Base-by-base conservation (phyloP, 2,797 vertebrate species). In the Menidia menidia region DNA sequence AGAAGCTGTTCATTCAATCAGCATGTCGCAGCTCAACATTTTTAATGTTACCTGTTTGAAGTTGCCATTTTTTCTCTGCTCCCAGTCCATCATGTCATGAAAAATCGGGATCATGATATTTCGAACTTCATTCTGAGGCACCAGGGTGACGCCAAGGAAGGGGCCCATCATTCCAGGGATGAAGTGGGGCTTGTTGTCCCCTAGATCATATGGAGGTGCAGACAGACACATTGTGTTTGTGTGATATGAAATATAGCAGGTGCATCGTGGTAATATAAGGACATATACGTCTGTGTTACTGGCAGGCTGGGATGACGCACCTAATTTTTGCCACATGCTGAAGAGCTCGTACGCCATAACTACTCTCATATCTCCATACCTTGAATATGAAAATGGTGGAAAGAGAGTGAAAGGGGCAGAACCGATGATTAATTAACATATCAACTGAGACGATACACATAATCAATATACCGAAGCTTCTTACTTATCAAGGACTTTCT, bases 61-160 rank as follows among this genome's bases (percentile, higher is more conserved):
- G 93, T 97, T 98, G 76, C 98, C 98, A 0, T 99, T 99, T 92
- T 98, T 98, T 60, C 97, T 94, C 88, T 99, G 98, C 74, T 99
- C 98, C 96, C 98, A 99, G 77, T 99, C 96, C 98, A 99, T 99
- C 97, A 99, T 99, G 87, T 99, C 98, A 8, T 99, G 98, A 89
- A 99, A 99, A 87, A 99, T 99, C 8, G 98, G 98, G 78, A 99
- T 99, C 97, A 99, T 99, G 70, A 99, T 98, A 68, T 98, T 99
- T 53, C 98, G 92, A 4, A 99, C 97, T 87, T 99, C 98, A 0
- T 91, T 95, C 83, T 99, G 98, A 47, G 98, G 97, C 31, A 99
- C 98, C 51, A 99, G 95, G 0, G 98, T 99, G 60, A 99, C 98
- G 2, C 97, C 98, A 55, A 99, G 93, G 81, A 99, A 99, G 12